Evolutionary conservation across 2,888 invertebrate genomes (phyloP), one percentile per base, ranked within the genome.

Genomic region (Drosophila phalerata): DNA sequence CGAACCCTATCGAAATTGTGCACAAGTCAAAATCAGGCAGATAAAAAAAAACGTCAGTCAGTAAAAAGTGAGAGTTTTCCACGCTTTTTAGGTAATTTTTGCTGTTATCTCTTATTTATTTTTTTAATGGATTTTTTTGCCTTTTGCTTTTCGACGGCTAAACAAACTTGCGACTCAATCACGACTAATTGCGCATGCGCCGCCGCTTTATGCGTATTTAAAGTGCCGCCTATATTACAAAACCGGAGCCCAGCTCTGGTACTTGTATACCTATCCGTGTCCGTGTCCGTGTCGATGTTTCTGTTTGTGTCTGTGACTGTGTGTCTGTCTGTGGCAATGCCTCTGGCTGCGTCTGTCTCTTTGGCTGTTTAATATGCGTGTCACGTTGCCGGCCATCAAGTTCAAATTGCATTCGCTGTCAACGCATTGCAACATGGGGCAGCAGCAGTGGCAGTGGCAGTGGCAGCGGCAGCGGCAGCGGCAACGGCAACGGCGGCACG

Each of bases 381-480:
- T 89, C 90, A 90, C 90, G 90, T 85, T 87, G 78, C 73, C 72
- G 81, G 82, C 85, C 85, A 90, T 90, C 90, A 90, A 90, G 90
- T 90, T 90, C 89, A 90, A 87, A 90, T 88, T 90, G 90, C 89
- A 85, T 84, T 86, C 79, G 82, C 86, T 90, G 90, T 90, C 90
- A 90, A 88, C 90, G 85, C 76, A 79, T 84, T 84, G 86, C 81
- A 76, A 66, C 79, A 79, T 67, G 57, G 48, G 56, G 65, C 71
- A 68, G 51, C 65, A 37, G 45, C 67, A 34, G 65, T 69, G 65
- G 51, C 65, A 37, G 45, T 64, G 28, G 42, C 65, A 49, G 25
- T 64, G 28, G 74, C 57, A 38, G 19, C 40, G 42, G 77, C 56
- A 52, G 75, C 85, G 81, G 38, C 28, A 28, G 40, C 61, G 40